phyloP scores from a whole-genome alignment of 2,113 vertebrate species.

The Upupa epops region DNA sequence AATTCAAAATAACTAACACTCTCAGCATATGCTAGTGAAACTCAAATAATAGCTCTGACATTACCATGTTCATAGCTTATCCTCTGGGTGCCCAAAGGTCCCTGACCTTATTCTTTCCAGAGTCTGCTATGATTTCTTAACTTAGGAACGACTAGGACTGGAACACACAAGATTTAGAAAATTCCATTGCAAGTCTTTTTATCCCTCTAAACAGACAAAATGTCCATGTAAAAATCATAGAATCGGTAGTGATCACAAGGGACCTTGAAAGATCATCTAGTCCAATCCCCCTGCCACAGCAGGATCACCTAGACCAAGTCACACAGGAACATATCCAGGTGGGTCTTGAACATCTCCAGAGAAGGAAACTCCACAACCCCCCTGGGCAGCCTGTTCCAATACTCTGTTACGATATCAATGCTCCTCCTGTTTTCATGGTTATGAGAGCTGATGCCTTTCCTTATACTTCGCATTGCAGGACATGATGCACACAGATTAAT shows the following conservation, averaged over 20 bases:
- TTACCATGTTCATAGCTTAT: not conserved
- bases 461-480: not conserved
- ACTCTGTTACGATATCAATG: accelerated
- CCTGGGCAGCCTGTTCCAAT: no score
- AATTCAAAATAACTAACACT: not conserved
- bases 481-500: not conserved
- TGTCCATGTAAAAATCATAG: not conserved
- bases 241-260: not conserved
- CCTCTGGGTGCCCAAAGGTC: not conserved
- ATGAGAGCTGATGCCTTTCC: not conserved
- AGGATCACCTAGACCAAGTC: no score
- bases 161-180: not conserved
- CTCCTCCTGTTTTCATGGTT: not conserved
- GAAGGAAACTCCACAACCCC: no score
- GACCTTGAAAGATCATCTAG: no score
- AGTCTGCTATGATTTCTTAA: not conserved
- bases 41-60: not conserved
- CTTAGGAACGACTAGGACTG: not conserved
- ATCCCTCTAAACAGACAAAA: not conserved
- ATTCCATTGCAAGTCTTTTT: not conserved
- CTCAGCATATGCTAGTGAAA: not conserved
- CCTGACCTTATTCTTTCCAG: not conserved
- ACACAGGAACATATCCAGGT: no score
- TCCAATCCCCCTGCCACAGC: no score
- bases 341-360: no score